Evolutionary conservation across 2,888 invertebrate species (phyloP), one percentile per base, ranked within the genome.

Genomic region (Drosophila infuscata): DNA sequence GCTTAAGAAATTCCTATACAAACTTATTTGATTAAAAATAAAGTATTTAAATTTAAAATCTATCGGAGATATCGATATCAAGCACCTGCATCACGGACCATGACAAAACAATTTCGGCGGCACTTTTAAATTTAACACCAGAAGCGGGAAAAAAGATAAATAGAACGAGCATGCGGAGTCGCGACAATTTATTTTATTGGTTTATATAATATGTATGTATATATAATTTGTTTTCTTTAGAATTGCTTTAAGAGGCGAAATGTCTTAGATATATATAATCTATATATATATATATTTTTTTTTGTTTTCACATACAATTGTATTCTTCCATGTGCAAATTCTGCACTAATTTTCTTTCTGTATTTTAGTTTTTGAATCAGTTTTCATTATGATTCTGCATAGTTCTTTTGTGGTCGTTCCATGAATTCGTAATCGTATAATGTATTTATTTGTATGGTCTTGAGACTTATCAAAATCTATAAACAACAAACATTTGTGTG

Each of bases 191-290:
- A 80, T 84, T 87, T 89, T 87, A 79, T 84, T 83, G 81, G 77
- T 83, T 83, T 83, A 86, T 84, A 89, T 87, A 89, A 84, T 84
- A 89, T 81, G 79, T 73, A 60, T 73, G 62, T 75, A 79, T 70
- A 63, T 70, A 74, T 80, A 71, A 79, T 81, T 81, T 86, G 82
- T 71, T 83, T 84, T 81, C 76, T 91, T 91, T 91, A 91, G 91
- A 91, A 91, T 91, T 91, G 91, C 92, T 91, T 91, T 88, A 89
- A 91, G 86, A 91, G 91, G 92, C 91, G 85, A 88, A 91, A 83
- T 84, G 79, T 91, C 80, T 87, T 90, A 82, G 74, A 82, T 81
- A 75, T 70, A 79, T 71, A 80, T 80, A 76, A 20, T 43, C 12
- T 41, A 87, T 77, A 74, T 74, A 79, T 71, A 80, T 79, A 17